Base-by-base conservation (phyloP, 2,888 invertebrate genomes). In the Trypoxylon attenuatum region DNA sequence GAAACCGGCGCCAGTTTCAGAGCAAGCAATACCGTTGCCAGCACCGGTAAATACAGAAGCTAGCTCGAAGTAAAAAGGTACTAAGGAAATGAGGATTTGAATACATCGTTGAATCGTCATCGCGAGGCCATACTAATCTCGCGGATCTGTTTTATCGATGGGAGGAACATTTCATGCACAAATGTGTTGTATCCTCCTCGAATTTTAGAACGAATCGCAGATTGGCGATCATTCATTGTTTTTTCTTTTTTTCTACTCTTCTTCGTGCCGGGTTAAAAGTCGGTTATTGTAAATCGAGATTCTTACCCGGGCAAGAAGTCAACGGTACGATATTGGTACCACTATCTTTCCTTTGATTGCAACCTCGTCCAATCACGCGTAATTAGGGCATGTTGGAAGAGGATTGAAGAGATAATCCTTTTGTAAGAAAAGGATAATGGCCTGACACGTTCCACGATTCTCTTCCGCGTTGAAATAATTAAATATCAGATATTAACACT, bases 11-110 rank as follows among this genome's bases (percentile, higher is more conserved):
- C 82, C 85, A 2, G 68, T 85, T 1, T 83, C 82, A 18, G 81
- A 81, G 4, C 77, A 79, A 51, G 76, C 86, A 39, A 86, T 87
- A 72, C 86, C 87, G 50, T 71, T 87, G 54, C 86, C 87, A 43
- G 75, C 82, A 2, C 83, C 86, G 8, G 77, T 79, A 16, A 51
- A 21, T 25, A 22, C 46, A 4, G 62, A 62, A 29, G 27, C 64
- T 10, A 55, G 5, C n/a, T 50, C 60, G 0, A 76, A 76, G 25
- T 75, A 75, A 42, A 53, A 47, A 5, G 23, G 18, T 5, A 29
- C 16, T 33, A n/a, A 46, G 15, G 25, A 18, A 45, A 18, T 27
- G 33, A 38, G 8, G 39, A 29, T 1, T 63, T 25, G 13, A 25
- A 19, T 47, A 25, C 22, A 38, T 33, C 22, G 21, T 33, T 45